Conservation (phyloP, 2,797 vertebrate genomes). For the Oreochromis mossambicus region DNA sequence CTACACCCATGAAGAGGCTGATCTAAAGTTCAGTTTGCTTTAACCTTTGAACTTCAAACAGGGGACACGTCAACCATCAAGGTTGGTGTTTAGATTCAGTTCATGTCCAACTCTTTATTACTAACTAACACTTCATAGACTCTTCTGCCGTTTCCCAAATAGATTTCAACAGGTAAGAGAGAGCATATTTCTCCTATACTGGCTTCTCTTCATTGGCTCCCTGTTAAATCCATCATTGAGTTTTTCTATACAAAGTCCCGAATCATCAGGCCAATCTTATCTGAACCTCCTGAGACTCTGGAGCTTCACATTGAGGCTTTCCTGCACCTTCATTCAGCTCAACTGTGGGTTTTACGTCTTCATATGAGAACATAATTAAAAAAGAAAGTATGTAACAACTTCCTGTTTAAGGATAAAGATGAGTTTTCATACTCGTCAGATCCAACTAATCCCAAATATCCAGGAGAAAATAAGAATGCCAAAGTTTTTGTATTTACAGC, state of each 20-base stretch:
- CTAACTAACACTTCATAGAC: not conserved
- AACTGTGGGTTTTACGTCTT: not conserved
- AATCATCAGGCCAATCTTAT: not conserved
- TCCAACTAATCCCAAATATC: not conserved
- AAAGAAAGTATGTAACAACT: not conserved
- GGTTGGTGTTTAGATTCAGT: not conserved
- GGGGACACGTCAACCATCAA: not conserved
- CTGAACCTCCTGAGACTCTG: not conserved
- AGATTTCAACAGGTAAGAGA: not conserved
- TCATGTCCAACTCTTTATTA: not conserved
- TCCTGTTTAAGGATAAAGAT: not conserved
- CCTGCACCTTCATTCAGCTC: not conserved
- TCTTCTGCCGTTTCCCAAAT: not conserved
- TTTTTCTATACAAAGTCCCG: not conserved
- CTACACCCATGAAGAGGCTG: not conserved
- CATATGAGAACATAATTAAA: not conserved
- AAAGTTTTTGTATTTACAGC: not conserved
- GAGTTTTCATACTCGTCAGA: not conserved
- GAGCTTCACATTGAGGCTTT: not conserved
- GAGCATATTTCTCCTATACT: not conserved
- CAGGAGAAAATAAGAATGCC: not conserved
- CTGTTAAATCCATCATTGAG: not conserved
- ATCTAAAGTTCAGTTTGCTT: not conserved
- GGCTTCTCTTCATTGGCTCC: not conserved
- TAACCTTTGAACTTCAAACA: not conserved